Evolutionary conservation across 2,113 vertebrate genomes (phyloP).

Genomic region (Pachycephala philippinensis): DNA sequence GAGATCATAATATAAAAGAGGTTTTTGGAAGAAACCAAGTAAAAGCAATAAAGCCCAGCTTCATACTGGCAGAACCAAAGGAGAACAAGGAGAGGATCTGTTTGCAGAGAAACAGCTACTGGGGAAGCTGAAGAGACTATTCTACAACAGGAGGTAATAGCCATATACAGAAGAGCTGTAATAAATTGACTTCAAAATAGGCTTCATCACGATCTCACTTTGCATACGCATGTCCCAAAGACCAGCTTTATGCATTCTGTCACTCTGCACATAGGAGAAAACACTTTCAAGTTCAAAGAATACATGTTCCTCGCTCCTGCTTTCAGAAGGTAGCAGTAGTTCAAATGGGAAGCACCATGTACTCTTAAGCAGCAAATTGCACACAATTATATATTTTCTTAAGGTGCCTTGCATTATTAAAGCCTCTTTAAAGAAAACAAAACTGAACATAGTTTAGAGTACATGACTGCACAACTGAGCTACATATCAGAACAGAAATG

Average conservation of each 20-base stretch:
- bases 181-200: neutral
- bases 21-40: neutral
- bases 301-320: neutral
- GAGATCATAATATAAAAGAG: neutral
- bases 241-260: slow-evolving; percentile 28
- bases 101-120: neutral
- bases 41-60: neutral
- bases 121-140: neutral
- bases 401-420: slow-evolving; percentile 58
- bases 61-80: neutral
- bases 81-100: neutral
- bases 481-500: neutral
- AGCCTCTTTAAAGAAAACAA: slow-evolving; percentile 40
- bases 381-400: slow-evolving; percentile 51
- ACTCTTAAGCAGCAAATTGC: slow-evolving; percentile 34
- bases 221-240: neutral
- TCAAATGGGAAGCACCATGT: neutral
- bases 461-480: slow-evolving; percentile 16
- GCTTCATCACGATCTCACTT: neutral
- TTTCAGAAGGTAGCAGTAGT: slow-evolving; percentile 6
- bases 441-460: slow-evolving; percentile 13
- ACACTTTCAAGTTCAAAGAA: neutral
- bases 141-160: neutral
- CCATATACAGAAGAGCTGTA: neutral
- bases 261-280: neutral